Evolutionary conservation across 1,140 invertebrate genomes (phyloP).

Genomic region (Anastrepha ludens): DNA sequence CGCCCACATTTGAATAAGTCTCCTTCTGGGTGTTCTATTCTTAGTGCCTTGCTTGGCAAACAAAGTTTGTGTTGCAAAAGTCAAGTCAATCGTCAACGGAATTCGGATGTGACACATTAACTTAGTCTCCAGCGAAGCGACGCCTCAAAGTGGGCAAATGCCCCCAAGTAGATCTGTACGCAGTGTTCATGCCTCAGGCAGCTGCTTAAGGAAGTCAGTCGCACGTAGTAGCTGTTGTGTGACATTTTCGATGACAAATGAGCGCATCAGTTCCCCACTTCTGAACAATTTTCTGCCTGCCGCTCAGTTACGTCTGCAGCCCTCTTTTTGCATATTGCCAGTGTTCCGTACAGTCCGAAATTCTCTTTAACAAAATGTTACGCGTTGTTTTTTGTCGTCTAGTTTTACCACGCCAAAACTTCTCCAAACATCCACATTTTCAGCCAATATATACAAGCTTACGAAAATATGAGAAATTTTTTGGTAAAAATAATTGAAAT

Average conservation of each 20-base stretch:
- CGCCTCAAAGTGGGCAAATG: not conserved
- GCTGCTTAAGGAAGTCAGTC: not conserved
- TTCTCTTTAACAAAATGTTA: not conserved
- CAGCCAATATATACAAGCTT: not conserved
- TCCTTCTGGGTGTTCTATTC: not conserved
- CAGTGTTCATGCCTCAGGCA: not conserved
- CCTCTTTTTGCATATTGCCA: not conserved
- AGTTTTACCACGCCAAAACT: too few species aligned
- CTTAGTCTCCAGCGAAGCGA: not conserved
- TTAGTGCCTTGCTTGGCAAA: not conserved
- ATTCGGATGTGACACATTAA: not conserved
- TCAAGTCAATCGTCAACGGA: constrained; percentile 17
- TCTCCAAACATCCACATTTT: not conserved
- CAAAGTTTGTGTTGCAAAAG: too few species aligned
- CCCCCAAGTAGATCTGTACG: not conserved
- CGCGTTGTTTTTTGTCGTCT: not conserved
- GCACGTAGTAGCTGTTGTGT: too few species aligned
- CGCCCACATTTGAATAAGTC: too few species aligned
- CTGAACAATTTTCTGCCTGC: not conserved
- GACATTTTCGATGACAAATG: not conserved
- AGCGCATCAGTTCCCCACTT: not conserved
- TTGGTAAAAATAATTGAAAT: constrained; percentile 7
- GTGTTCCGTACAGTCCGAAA: not conserved
- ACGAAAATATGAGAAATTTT: not conserved
- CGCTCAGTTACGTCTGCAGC: not conserved